Percentiles rank a stretch among this genome's conserved stretches.
Conservation (phyloP, 2,797 vertebrate genomes). For the Phrynocephalus forsythii region DNA sequence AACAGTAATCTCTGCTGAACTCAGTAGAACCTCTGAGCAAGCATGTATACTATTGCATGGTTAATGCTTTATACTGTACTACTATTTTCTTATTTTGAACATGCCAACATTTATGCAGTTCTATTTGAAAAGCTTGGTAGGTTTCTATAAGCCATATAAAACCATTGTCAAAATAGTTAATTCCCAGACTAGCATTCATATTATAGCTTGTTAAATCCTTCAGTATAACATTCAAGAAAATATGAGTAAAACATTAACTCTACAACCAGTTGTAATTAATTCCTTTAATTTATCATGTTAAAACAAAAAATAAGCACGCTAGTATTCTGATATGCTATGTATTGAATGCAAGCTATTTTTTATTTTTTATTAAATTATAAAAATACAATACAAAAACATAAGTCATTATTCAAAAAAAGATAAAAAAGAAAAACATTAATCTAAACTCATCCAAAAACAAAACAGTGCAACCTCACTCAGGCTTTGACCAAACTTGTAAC, state of each 20-base stretch:
- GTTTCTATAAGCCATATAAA: background rate
- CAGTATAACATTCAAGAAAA: no score
- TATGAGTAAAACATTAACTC: background rate
- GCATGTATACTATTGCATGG: background rate
- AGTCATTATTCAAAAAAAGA: no score
- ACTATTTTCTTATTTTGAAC: background rate
- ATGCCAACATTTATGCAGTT: background rate
- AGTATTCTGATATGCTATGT: background rate
- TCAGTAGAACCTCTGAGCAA: background rate
- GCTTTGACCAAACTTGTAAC: no score
- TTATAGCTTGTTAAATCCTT: background rate
- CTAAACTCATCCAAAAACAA: no score
- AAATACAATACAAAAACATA: no score
- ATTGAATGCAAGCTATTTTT: accelerated
- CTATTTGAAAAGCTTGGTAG: background rate
- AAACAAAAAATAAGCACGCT: background rate
- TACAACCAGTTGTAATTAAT: background rate
- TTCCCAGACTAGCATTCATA: background rate
- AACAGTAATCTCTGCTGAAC: background rate
- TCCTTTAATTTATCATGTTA: background rate
- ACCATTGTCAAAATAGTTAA: background rate
- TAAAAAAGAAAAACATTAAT: no score
- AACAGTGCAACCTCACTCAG: no score
- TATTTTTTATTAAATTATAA: no score
- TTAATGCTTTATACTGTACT: background rate